These are phyloP conservation scores for Melanerpes formicivorus DNA, from an alignment of 2,113 vertebrate genomes.

Conservation along the genomic window DNA sequence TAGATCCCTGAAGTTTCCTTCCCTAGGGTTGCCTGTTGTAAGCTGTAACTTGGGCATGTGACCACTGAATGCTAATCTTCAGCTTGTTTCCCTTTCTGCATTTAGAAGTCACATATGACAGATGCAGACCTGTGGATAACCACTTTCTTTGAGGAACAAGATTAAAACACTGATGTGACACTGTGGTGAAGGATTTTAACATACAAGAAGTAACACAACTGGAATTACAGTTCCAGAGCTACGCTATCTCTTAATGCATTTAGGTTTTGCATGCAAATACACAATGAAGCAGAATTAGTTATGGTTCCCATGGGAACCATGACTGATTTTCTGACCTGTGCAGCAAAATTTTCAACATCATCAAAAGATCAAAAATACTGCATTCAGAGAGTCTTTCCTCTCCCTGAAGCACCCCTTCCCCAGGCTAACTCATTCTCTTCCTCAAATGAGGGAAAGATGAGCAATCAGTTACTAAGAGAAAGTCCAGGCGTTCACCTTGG, in stretches of 20 bases:
- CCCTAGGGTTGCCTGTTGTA: not conserved
- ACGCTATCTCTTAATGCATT: not conserved
- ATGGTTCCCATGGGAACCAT: conserved; percentile 67
- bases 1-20: not conserved
- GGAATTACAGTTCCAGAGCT: not conserved
- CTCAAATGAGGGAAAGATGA: not conserved
- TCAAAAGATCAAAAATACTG: conserved; percentile 36
- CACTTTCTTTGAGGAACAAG: not conserved
- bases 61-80: not conserved
- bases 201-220: not conserved
- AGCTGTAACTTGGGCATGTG: not conserved
- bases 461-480: not conserved
- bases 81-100: not conserved
- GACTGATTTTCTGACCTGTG: conserved; percentile 64
- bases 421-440: not conserved
- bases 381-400: not conserved
- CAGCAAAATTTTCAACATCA: conserved; percentile 30
- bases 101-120: not conserved
- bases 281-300: conserved; percentile 45
- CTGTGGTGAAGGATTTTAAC: not conserved
- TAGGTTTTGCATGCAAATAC: conserved; percentile 42
- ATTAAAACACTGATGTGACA: not conserved
- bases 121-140: not conserved
- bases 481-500: not conserved
- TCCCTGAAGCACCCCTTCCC: not conserved